Base-by-base conservation (phyloP, 2,888 invertebrate species). In the Ennomos erosarius region DNA sequence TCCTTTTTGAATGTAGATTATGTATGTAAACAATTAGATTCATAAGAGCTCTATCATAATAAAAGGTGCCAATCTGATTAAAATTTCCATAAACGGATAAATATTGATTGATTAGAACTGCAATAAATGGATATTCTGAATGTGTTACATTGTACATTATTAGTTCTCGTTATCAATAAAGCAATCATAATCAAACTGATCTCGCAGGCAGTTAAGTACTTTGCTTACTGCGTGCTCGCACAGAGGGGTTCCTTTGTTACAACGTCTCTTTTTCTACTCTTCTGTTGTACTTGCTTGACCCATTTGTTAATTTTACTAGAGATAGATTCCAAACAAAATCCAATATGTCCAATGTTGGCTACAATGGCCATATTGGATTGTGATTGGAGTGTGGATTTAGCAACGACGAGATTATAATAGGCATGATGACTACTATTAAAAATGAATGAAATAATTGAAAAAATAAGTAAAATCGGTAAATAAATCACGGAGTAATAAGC, bases 81-180 rank as follows among this genome's bases (percentile, higher is more conserved):
- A 16, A 16, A 16, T 16, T 16, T 16, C 3, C 1, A 16, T 16
- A 16, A 16, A n/a, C n/a, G n/a, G n/a, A 16, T 16, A 16, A 16
- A 2, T 16, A 16, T 16, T 16, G 6, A 26, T 26, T 4, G 26
- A 26, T 26, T 26, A 26, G 26, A 26, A 26, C 26, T 26, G 26
- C 26, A 26, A 26, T 6, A 26, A 26, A 4, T 26, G 26, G 6
- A 26, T 26, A 26, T 26, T 26, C 26, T 26, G 1, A 44, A 11
- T 4, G 9, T 34, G 9, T 45, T n/a, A 6, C 26, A 10, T 0
- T 16, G 16, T 16, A 36, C 9, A 16, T 10, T 12, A 39, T 9
- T 35, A n/a, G 10, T 48, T 55, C 34, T 13, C 16, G 49, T 49
- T 49, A 49, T 50, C 45, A 50, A 50, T 39, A 49, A 44, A 49